Conservation (phyloP, 2,113 vertebrate species). For the Chelonoidis abingdonii region DNA sequence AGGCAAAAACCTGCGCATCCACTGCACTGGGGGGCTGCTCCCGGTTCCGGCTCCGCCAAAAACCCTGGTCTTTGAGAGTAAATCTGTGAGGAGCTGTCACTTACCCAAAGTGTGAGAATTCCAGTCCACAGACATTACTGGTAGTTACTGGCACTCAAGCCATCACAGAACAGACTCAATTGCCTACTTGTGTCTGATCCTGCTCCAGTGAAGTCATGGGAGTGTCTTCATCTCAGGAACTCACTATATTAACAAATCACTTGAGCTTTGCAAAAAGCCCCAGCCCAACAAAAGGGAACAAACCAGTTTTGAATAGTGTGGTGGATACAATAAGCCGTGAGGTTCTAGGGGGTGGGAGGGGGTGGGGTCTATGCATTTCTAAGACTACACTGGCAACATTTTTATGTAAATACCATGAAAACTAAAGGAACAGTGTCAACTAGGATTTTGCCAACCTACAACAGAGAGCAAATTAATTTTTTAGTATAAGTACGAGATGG, state of each 20-base stretch:
- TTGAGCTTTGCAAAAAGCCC: neutral
- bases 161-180: neutral
- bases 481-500: neutral
- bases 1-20: no score
- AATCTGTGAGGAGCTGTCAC: neutral
- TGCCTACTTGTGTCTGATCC: neutral
- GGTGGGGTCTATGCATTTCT: neutral
- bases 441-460: neutral
- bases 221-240: neutral
- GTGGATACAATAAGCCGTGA: no score
- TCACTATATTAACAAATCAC: rapidly evolving
- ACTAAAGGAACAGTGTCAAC: neutral
- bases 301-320: neutral
- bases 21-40: no score
- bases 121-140: neutral
- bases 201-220: neutral
- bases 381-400: neutral
- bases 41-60: no score
- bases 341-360: no score
- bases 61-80: neutral
- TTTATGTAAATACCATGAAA: neutral
- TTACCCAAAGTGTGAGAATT: neutral
- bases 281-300: neutral
- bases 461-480: neutral
- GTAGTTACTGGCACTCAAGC: neutral